Conservation (phyloP, 2,113 vertebrate species). For the Alexandromys fortis region DNA sequence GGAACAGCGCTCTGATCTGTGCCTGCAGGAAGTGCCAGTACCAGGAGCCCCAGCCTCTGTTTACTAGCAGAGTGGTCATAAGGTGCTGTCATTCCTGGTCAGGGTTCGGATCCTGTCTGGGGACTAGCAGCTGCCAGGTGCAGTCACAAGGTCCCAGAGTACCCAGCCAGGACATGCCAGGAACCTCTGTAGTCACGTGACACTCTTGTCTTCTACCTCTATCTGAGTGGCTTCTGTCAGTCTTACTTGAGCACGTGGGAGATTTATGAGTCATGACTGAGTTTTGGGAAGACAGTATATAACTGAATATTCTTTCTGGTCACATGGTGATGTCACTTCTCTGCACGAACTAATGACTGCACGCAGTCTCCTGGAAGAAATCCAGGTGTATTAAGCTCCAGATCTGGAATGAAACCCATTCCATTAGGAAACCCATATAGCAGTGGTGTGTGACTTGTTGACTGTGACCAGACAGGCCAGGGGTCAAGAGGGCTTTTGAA, state of each 20-base stretch:
- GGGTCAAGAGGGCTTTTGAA: background rate
- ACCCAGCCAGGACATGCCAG: background rate
- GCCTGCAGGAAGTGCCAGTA: background rate
- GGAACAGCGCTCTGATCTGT: background rate
- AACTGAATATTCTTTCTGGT: background rate
- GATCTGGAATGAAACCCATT: background rate
- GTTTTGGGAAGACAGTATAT: background rate
- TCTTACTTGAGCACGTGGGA: background rate
- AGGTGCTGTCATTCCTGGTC: background rate
- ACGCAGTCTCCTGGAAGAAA: constrained; percentile 18
- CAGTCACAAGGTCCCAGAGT: background rate
- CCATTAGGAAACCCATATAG: background rate
- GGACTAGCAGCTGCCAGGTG: background rate
- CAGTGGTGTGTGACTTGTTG: constrained; percentile 35
- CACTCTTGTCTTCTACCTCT: background rate
- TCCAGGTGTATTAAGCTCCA: background rate
- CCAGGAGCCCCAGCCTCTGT: background rate
- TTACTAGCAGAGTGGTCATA: background rate
- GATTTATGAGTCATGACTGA: background rate
- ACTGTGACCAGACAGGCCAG: background rate
- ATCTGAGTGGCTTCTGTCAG: background rate
- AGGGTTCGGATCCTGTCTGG: background rate
- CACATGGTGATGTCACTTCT: background rate
- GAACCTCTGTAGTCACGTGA: background rate
- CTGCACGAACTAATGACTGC: background rate